Evolutionary conservation across 2,113 vertebrate genomes (phyloP), one percentile per base, ranked within the genome.

Genomic region (Corynorhinus townsendii): DNA sequence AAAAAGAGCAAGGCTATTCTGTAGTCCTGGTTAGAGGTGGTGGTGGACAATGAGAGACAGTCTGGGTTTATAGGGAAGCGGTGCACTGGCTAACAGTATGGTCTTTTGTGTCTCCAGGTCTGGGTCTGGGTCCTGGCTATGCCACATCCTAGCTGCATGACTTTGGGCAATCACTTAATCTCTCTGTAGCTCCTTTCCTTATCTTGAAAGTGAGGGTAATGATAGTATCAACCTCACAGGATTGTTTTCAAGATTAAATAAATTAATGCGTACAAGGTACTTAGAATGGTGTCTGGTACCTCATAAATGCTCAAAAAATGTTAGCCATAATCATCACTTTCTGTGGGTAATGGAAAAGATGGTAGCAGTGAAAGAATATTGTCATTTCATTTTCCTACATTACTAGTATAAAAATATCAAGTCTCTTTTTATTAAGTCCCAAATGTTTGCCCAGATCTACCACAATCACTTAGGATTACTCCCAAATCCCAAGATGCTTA

Each of bases 171-270:
- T 49, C 66, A 7, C 4, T 69, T 88, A 77, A 64, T 49, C 24
- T 73, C 26, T 96, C 56, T 81, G 45, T 52, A 2, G 59, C 26
- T 89, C 54, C 14, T 73, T 79, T 85, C 66, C 38, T 93, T 75
- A 59, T 43, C 56, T 89, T 26, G 45, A 66, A 76, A 54, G 24
- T 71, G 35, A 68, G 28, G 14, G 4, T 56, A 75, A 86, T 26
- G 73, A 52, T 45, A n/a, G 11, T 38, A 16, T 76, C 38, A 71
- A 43, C 52, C 5, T 86, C 56, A 26, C 5, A 71, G 59, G 40
- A 52, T 76, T 84, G 20, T 95, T 90, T 77, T 87, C 52, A 69
- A 30, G 71, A 77, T 68, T 90, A 73, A 87, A 76, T 81, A 95
- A 93, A 54, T 84, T 49, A 62, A 1, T 15, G 52, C 86, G 75